These are phyloP conservation scores for Philereme transversata DNA, from an alignment of 2,888 invertebrate genomes.

Conservation along the genomic window DNA sequence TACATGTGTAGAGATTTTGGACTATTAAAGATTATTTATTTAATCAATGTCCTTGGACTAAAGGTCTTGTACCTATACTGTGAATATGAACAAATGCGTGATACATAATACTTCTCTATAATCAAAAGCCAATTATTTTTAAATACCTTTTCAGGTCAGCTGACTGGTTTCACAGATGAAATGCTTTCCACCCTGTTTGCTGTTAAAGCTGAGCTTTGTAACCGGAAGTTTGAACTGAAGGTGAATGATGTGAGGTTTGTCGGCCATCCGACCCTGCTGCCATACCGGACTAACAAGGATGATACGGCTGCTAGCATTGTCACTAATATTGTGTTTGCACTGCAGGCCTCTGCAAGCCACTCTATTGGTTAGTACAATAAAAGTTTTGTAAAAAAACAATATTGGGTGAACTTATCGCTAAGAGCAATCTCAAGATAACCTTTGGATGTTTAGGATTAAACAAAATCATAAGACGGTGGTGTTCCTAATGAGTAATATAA, in stretches of 20 bases:
- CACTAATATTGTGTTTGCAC: conserved; percentile 95
- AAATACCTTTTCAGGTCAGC: conserved; percentile 67
- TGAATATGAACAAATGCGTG: too few relatives aligned
- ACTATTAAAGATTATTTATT: too few relatives aligned
- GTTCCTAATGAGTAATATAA: too few relatives aligned
- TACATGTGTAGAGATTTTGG: too few relatives aligned
- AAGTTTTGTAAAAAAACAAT: too few relatives aligned
- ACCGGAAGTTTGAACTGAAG: conserved; percentile 96
- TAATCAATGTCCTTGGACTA: too few relatives aligned
- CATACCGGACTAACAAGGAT: conserved; percentile 87
- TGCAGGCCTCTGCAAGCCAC: conserved; percentile 95
- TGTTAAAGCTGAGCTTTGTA: conserved; percentile 94
- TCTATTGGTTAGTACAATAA: conserved; percentile 86
- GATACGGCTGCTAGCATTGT: conserved; percentile 89
- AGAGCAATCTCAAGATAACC: too few relatives aligned
- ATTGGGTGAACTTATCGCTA: too few relatives aligned
- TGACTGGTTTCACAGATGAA: conserved; percentile 92
- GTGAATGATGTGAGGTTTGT: conserved; percentile 98
- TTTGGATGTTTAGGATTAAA: too few relatives aligned
- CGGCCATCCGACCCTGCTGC: conserved; percentile 94
- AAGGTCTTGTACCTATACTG: too few relatives aligned
- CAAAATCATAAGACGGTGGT: too few relatives aligned
- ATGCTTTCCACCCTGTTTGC: conserved; percentile 94
- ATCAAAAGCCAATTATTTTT: not conserved
- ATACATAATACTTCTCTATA: too few relatives aligned